Conservation (phyloP, 2,113 vertebrate species). For the Cinclus mexicanus region DNA sequence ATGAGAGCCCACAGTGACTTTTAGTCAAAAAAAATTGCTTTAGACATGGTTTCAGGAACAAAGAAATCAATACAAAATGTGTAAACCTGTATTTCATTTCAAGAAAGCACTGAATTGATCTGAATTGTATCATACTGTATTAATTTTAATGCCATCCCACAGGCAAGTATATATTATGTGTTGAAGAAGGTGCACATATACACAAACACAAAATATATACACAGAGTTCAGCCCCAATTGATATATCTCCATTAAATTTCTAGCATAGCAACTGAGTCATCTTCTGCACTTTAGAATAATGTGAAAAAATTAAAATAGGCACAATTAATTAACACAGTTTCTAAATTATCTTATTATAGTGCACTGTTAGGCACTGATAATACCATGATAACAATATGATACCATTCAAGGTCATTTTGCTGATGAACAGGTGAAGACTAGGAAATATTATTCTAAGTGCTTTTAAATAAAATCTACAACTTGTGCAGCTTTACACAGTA, state of each 20-base stretch:
- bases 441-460: conserved; percentile 46
- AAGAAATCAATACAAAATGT: background rate
- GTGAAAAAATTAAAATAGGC: conserved; percentile 31
- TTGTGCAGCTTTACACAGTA: conserved; percentile 67
- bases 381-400: conserved; percentile 42
- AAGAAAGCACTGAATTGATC: conserved; percentile 12
- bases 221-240: background rate
- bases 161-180: background rate
- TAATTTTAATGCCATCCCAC: conserved; percentile 27
- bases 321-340: conserved; percentile 49
- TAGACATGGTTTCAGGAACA: background rate
- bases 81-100: background rate
- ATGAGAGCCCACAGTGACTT: conserved; percentile 33
- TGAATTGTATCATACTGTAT: conserved; percentile 53
- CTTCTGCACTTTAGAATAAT: conserved; percentile 22
- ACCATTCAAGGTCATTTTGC: conserved; percentile 59
- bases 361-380: background rate
- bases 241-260: conserved; percentile 20
- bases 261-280: background rate
- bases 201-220: conserved; percentile 18
- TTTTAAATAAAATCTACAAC: conserved; percentile 59
- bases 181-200: conserved; percentile 10
- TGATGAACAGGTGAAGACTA: conserved; percentile 34
- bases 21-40: background rate
- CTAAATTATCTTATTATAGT: conserved; percentile 9